Evolutionary conservation across 2,113 vertebrate species (phyloP).

Genomic region (Perccottus glenii): DNA sequence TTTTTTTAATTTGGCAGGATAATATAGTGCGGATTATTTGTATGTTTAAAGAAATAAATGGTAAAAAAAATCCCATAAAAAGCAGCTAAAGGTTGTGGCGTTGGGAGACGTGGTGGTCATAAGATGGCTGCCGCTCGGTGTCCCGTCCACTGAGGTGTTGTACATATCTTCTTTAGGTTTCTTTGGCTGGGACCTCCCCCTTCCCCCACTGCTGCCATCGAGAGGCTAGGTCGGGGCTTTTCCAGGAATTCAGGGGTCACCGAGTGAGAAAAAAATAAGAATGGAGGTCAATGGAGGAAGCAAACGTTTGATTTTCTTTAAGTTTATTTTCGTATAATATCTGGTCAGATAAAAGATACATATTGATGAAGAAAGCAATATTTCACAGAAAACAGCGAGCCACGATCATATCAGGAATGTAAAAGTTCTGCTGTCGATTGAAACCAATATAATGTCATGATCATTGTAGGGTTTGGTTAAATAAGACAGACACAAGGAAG

Average conservation of each 20-base stretch:
- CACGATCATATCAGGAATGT: no score
- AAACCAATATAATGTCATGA: no score
- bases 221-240: not conserved
- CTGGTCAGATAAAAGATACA: no score
- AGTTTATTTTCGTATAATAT: no score
- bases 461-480: no score
- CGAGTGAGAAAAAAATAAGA: not conserved
- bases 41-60: conserved; percentile 96
- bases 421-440: no score
- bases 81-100: conserved; percentile 87
- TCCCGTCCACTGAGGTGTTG: conserved; percentile 91
- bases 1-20: conserved; percentile 99
- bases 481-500: no score
- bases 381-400: no score
- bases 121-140: conserved; percentile 84
- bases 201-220: conserved; percentile 84
- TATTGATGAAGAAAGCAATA: no score
- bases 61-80: conserved; percentile 71
- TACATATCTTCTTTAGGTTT: conserved; percentile 91
- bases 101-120: conserved; percentile 90
- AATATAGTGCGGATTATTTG: conserved; percentile 99
- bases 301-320: no score
- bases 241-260: not conserved
- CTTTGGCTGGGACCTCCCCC: conserved; percentile 59
- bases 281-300: no score